Evolutionary conservation across 2,797 vertebrate species (phyloP), one percentile per base, ranked within the genome.

Genomic region (Sebastes melanostomus): DNA sequence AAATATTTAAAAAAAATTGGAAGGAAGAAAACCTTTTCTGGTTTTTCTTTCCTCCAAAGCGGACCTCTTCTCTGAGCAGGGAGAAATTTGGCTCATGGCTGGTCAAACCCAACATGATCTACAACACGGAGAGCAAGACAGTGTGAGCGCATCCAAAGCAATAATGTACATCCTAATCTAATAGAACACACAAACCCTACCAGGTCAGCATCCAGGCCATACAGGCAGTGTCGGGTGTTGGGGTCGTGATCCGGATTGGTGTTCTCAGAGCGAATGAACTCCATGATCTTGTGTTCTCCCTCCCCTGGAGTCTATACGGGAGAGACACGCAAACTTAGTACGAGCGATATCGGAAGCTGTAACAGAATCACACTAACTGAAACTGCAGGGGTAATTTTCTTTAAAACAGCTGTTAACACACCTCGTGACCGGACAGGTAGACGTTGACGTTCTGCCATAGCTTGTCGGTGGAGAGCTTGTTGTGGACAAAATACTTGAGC

Each of bases 261-360:
- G 88, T 96, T 98, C 93, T 99, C 97, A 4, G 98, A 97, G 89
- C 98, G 97, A 89, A 99, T 99, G 91, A 99, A 99, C 93, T 99
- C 98, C 98, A 99, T 99, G 91, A 99, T 99, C 95, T 99, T 99
- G 85, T 99, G 98, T 78, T 99, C 98, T 86, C 98, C 98, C 95
- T 99, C 98, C 50, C 98, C 98, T 2, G 98, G 98, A 42, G 98
- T 99, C 98, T 99, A 69, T 27, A 27, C 22, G 13, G 20, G 25
- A 4, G 0, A 78, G 12, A 77, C 52, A 65, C 5, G 46, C 2
- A 60, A 8, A 65, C 1, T 61, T 3, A 25, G 60, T 1, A 67
- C 1, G 18, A 29, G 5, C 3, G 34, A 36, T 3, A 22, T 5
- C 0, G 8, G 22, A 60, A 27, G 8, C 16, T 34, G 6, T 8